These are phyloP conservation scores for Lasioglossum albipes DNA, from an alignment of 1,140 invertebrate genomes.

Conservation along the genomic window DNA sequence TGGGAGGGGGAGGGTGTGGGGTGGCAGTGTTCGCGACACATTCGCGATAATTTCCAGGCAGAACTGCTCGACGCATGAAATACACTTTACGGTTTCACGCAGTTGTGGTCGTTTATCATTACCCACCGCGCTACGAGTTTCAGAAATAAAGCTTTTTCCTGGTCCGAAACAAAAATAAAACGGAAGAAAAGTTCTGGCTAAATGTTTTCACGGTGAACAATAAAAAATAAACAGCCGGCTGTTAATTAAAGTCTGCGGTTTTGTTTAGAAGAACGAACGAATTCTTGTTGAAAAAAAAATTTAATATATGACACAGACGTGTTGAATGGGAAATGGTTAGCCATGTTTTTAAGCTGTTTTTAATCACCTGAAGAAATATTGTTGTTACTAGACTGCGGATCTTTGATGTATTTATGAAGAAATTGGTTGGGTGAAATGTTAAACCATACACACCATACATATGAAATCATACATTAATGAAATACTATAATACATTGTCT, in stretches of 20 bases:
- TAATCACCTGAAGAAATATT: too few species aligned
- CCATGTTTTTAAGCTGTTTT: too few species aligned
- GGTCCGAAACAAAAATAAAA: not conserved
- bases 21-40: slow-evolving; percentile 28
- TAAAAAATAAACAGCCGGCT: slow-evolving; percentile 28
- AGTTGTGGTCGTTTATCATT: slow-evolving; percentile 25
- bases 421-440: too few species aligned
- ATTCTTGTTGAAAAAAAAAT: too few species aligned
- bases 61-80: slow-evolving; percentile 29
- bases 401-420: too few species aligned
- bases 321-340: too few species aligned
- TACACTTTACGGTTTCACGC: slow-evolving; percentile 20
- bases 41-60: slow-evolving; percentile 49
- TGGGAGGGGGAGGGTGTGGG: not conserved
- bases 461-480: too few species aligned
- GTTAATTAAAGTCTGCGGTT: slow-evolving; percentile 18
- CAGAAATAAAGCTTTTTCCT: slow-evolving; percentile 24
- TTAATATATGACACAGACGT: too few species aligned
- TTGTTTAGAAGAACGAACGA: not conserved
- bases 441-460: too few species aligned
- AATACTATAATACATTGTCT: too few species aligned
- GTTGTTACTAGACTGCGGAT: too few species aligned
- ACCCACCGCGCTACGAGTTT: not conserved
- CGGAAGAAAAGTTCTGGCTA: not conserved
- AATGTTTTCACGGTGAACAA: slow-evolving; percentile 1